A percentile compares a stretch with the other conserved stretches of the same genome.
Conservation (phyloP, 2,797 vertebrate species). For the Malurus splendens region DNA sequence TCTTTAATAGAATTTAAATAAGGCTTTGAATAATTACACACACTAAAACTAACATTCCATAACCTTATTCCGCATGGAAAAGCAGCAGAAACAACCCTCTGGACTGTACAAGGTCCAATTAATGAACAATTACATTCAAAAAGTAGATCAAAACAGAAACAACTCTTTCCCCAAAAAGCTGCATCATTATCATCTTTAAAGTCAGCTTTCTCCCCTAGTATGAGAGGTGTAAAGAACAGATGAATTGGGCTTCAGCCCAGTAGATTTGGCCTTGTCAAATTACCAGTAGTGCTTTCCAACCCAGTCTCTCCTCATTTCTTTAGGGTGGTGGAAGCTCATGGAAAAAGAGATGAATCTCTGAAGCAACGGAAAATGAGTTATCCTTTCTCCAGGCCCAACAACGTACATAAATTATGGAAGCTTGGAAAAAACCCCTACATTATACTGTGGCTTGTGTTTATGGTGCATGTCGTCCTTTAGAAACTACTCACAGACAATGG, state of each 20-base stretch:
- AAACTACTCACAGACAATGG: conserved; percentile 6
- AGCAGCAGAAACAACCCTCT: conserved; percentile 59
- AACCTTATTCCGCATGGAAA: conserved; percentile 65
- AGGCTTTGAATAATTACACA: conserved; percentile 74
- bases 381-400: neutral
- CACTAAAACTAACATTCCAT: conserved; percentile 71
- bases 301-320: conserved; percentile 19
- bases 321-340: conserved; percentile 46
- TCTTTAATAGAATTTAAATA: conserved; percentile 76
- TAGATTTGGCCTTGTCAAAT: conserved; percentile 20
- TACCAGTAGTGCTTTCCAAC: conserved; percentile 6
- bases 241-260: neutral
- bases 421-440: neutral
- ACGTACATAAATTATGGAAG: conserved; percentile 4
- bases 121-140: conserved; percentile 72
- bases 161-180: conserved; percentile 12
- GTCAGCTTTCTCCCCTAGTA: conserved; percentile 4
- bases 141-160: conserved; percentile 54
- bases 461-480: conserved; percentile 57
- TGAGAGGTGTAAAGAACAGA: conserved; percentile 30
- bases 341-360: conserved; percentile 10
- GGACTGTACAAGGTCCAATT: conserved; percentile 45
- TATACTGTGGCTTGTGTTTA: conserved; percentile 45
- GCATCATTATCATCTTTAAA: conserved; percentile 11
- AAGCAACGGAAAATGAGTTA: neutral